Evolutionary conservation across 1,140 invertebrate genomes (phyloP).

Genomic region (Drosophila neocordata): DNA sequence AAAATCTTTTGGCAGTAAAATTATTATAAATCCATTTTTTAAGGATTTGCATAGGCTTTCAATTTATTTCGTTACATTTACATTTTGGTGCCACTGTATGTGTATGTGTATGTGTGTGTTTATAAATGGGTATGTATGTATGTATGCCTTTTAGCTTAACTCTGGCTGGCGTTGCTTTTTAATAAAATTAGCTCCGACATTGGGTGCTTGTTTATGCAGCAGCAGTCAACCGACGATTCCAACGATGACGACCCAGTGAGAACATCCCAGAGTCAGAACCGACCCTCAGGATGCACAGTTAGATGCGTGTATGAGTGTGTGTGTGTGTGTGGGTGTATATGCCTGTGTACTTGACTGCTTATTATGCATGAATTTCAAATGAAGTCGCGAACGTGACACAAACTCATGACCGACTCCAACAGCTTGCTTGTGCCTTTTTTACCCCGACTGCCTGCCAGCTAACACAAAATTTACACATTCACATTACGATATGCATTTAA

Average conservation of each 20-base stretch:
- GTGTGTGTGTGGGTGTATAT: conserved; percentile 21
- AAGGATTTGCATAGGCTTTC: conserved; percentile 9
- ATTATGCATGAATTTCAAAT: conserved; percentile 80
- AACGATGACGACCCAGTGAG: conserved; percentile 17
- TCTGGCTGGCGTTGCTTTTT: conserved; percentile 65
- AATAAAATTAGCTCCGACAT: conserved; percentile 77
- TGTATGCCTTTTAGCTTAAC: conserved; percentile 50
- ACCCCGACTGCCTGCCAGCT: conserved; percentile 30
- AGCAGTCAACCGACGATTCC: conserved; percentile 43
- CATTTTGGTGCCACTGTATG: conserved; percentile 31
- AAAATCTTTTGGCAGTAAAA: conserved; percentile 8
- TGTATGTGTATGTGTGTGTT: not conserved
- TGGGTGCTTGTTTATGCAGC: conserved; percentile 79
- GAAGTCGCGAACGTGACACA: conserved; percentile 80
- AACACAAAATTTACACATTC: conserved; percentile 75
- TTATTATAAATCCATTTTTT: conserved; percentile 3
- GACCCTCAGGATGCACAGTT: conserved; percentile 65
- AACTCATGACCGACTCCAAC: conserved; percentile 63
- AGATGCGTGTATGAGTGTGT: conserved; percentile 22
- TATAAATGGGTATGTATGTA: not conserved
- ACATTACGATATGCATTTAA: conserved; percentile 79
- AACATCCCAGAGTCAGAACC: conserved; percentile 6
- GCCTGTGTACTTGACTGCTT: conserved; percentile 72
- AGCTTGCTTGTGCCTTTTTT: conserved; percentile 25
- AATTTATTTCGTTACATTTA: conserved; percentile 9